Base-by-base conservation (phyloP, 2,888 invertebrate species). In the Dryomyza anilis region DNA sequence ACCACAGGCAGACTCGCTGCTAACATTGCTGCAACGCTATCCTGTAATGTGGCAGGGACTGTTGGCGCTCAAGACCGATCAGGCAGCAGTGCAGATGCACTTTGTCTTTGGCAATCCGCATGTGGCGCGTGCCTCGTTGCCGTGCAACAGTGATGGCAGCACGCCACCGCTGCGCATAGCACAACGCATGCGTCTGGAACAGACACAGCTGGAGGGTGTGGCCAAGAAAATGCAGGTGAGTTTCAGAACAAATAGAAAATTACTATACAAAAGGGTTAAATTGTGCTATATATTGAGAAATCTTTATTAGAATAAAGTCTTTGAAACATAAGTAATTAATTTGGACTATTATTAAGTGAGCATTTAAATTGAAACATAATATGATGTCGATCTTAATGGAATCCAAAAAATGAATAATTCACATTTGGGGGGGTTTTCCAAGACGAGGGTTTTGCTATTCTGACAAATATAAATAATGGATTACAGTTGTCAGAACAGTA, bases 21-120 rank as follows among this genome's bases (percentile, higher is more conserved):
- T 93, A 71, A 92, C 91, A 86, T 83, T 95, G 61, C 85, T 95
- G 7, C 89, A 96, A 89, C 90, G 94, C 65, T 96, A 96, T 84
- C 97, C 97, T 10, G 92, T 96, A 52, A 94, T 97, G 92, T 98
- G 98, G 98, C 96, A 97, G 85, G 96, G 98, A 1, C 85, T 95
- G 67, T 84, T 98, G 71, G 97, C 95, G 0, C 86, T 98, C 72
- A 98, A 98, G 86, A 98, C 96, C 82, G 98, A 98, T 85, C 93
- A 94, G 76, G 96, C 97, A 6, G 94, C 95, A 29, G 98, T 98
- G 52, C 98, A 98, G 86, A 98, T 98, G 98, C 97, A 98, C 85
- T 96, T 95, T 84, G 95, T 98, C 69, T 94, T 94, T 76, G 98
- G 98, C 64, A 96, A 94, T 86, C 92, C 93, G 10, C 87, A 88